Base-by-base conservation (phyloP, 2,113 vertebrate genomes). In the Varanus komodoensis region DNA sequence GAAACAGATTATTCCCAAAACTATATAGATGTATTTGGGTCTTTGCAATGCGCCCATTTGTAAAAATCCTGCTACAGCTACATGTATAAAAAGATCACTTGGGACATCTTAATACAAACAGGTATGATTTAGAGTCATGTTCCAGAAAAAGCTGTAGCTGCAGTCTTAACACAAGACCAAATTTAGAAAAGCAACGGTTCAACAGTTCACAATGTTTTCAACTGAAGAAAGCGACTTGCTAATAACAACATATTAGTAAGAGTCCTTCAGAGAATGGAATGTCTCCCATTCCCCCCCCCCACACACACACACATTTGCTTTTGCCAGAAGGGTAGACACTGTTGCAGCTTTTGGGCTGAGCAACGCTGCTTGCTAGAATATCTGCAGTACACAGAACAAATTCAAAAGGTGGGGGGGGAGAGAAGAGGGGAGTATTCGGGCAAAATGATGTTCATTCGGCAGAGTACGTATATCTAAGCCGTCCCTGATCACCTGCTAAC, bases 381-480 rank as follows among this genome's bases (percentile, higher is more conserved):
- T 93, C 97, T 48, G 97, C 97, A 96, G 95, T 81, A 90, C 1
- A 73, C 87, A 79, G 68, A 57, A 90, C 27, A 85, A 67, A 50
- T n/a, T 85, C 77, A 52, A 0, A 69, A 87, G 7, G 89, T 79
- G 71, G 75, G 82, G 29, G 61, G 79, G 61, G 25, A 44, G 67
- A 78, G 77, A 91, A 75, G 87, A 86, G 75, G 7, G 82, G 77
- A 8, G 15, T 34, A n/a, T 1, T 21, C 0, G 81, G 3, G 75
- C 77, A 52, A 48, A 85, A 91, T 3, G 79, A n/a, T 89, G 17
- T 87, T 54, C n/a, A 89, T 73, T 84, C 19, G 25, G 67, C 19
- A 21, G 67, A 84, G 86, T 86, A 80, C 86, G 38, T 21, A 48
- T 54, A 78, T 34, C 67, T 82, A 34, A 82, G 80, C 78, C 73